Base-by-base conservation (phyloP, 2,888 invertebrate species). In the Melanotus villosus region DNA sequence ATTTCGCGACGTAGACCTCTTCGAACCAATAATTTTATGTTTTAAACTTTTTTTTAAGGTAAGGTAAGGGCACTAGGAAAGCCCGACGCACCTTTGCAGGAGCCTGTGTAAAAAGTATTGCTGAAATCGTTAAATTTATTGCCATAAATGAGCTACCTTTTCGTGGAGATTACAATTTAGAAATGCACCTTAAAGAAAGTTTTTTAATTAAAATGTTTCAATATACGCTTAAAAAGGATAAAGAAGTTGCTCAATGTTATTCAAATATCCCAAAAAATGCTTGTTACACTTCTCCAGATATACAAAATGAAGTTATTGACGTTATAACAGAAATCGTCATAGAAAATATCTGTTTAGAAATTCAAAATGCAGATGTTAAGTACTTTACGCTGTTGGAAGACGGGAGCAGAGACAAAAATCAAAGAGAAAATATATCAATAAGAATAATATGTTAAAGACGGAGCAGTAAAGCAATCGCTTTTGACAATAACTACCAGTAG, bases 21-120 rank as follows among this genome's bases (percentile, higher is more conserved):
- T n/a, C n/a, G n/a, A n/a, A n/a, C n/a, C n/a, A n/a, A n/a, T n/a
- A n/a, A n/a, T n/a, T n/a, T n/a, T n/a, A n/a, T n/a, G n/a, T n/a
- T n/a, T n/a, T n/a, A n/a, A n/a, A n/a, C n/a, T n/a, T n/a, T n/a
- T n/a, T n/a, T n/a, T n/a, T n/a, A n/a, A n/a, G n/a, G n/a, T n/a
- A n/a, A n/a, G n/a, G n/a, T n/a, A n/a, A n/a, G n/a, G n/a, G n/a
- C n/a, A n/a, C n/a, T n/a, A n/a, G n/a, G n/a, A n/a, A n/a, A n/a
- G n/a, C n/a, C n/a, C n/a, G n/a, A n/a, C n/a, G n/a, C n/a, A n/a
- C n/a, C n/a, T n/a, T n/a, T n/a, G n/a, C n/a, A n/a, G n/a, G n/a
- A n/a, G n/a, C n/a, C n/a, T 71, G 69, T 38, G 43, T 71, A 9
- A 68, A 65, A 23, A 64, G 60, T 26, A 62, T 71, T 30, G 41